phyloP scores from a whole-genome alignment of 2,797 vertebrate genomes.

The Cichlasoma orientale region DNA sequence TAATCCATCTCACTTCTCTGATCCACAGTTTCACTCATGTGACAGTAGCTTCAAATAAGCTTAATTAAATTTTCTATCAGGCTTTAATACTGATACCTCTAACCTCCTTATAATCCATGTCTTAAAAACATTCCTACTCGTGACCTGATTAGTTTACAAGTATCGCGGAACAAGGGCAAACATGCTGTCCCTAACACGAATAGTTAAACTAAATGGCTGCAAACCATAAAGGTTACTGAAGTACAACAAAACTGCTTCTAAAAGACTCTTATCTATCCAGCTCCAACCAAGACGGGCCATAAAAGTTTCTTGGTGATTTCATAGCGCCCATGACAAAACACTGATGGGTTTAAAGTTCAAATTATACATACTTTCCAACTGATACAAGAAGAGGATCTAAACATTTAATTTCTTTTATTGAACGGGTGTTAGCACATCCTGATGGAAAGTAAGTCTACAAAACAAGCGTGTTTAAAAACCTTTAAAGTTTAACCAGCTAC shows the following conservation, averaged over 20 bases:
- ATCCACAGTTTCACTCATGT: background rate
- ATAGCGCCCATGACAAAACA: background rate
- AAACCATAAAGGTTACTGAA: background rate
- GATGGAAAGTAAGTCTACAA: background rate
- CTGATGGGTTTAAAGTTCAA: slow-evolving; percentile 48
- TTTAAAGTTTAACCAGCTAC: background rate
- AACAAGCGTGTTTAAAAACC: background rate
- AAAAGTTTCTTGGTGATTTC: slow-evolving; percentile 21
- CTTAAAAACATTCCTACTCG: background rate
- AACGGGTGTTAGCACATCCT: background rate
- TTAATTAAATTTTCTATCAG: background rate
- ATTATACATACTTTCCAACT: slow-evolving; percentile 18
- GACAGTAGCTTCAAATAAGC: background rate
- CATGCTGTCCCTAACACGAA: background rate
- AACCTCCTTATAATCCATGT: background rate
- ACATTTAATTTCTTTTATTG: accelerated
- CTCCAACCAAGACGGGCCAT: background rate
- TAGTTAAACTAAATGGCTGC: background rate
- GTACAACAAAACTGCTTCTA: background rate
- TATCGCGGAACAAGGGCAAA: background rate
- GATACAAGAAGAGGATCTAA: background rate
- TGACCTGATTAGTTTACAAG: background rate
- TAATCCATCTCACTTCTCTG: background rate
- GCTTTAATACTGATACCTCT: background rate
- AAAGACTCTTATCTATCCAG: background rate